Base-by-base conservation (phyloP, 2,888 invertebrate species). In the Tetanocera ferruginea region DNA sequence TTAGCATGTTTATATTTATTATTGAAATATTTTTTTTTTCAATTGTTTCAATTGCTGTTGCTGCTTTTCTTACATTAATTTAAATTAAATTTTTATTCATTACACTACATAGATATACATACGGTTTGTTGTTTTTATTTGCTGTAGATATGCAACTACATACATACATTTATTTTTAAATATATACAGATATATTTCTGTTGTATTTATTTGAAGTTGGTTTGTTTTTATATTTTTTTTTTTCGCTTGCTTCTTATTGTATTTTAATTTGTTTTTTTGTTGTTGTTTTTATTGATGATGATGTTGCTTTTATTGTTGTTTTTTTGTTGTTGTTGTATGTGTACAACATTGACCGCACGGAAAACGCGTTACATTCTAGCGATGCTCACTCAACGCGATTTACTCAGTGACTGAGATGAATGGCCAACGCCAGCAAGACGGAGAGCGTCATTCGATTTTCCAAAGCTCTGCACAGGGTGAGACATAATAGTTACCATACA, bases 321-420 rank as follows among this genome's bases (percentile, higher is more conserved):
- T 78, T 75, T 71, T 77, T 73, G 57, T 64, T 78, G 75, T 78
- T 77, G 80, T 69, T 78, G 76, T 77, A 82, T 81, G 55, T 74
- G 76, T 76, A 80, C 80, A 80, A 83, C 81, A 83, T 82, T 81
- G 82, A 83, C 83, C 83, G 83, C 81, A 83, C 79, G 55, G 67
- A 83, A 77, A 84, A 84, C 85, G 84, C 85, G 85, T 82, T 79
- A 83, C 82, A 74, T 78, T 81, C 83, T 83, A 83, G 83, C 84
- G 85, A 86, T 86, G 85, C 83, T 85, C 83, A 84, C 85, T 86
- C 86, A 85, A 84, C 86, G 86, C 87, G 85, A 83, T 86, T 86
- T 86, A 87, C 87, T 87, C 86, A 84, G 82, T 86, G 84, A 87
- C 87, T 87, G 86, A 86, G 84, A 84, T 82, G 77, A 70, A 80